Percentiles rank a stretch among this genome's conserved stretches.
Conservation (phyloP, 1,140 invertebrate genomes). For the Prorops nasuta region DNA sequence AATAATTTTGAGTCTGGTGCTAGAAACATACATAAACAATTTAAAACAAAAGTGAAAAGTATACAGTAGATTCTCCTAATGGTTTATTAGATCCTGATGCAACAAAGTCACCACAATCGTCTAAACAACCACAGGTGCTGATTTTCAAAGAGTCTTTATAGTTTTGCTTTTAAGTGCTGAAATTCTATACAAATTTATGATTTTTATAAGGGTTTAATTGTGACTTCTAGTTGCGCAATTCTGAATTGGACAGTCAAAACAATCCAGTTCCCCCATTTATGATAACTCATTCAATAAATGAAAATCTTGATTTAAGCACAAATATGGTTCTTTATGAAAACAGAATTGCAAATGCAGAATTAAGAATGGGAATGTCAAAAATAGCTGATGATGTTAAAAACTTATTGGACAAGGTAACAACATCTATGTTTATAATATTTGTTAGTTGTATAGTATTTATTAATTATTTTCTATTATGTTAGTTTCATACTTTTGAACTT, state of each 20-base stretch:
- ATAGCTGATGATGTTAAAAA: slow-evolving; percentile 54
- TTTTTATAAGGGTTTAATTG: no score
- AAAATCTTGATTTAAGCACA: slow-evolving; percentile 45
- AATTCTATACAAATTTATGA: no score
- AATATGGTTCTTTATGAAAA: slow-evolving; percentile 52
- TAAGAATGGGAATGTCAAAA: slow-evolving; percentile 53
- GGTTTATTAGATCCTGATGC: no score
- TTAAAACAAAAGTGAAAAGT: no score
- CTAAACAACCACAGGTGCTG: no score
- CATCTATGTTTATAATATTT: neutral
- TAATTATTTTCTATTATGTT: slow-evolving; percentile 11
- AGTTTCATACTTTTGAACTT: slow-evolving; percentile 45
- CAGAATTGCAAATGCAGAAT: slow-evolving; percentile 51
- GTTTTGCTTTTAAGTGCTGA: no score
- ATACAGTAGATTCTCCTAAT: no score
- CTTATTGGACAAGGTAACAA: slow-evolving; percentile 47
- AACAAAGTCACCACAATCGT: no score
- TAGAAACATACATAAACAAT: no score
- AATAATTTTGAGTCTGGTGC: no score
- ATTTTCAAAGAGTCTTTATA: no score
- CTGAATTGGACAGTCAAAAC: slow-evolving; percentile 37
- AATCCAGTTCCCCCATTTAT: slow-evolving; percentile 31
- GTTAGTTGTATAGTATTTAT: neutral
- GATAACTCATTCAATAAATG: slow-evolving; percentile 31
- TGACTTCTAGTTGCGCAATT: no score